These are phyloP conservation scores for Cryptocephalus primarius DNA, from an alignment of 2,888 invertebrate species.

Conservation along the genomic window DNA sequence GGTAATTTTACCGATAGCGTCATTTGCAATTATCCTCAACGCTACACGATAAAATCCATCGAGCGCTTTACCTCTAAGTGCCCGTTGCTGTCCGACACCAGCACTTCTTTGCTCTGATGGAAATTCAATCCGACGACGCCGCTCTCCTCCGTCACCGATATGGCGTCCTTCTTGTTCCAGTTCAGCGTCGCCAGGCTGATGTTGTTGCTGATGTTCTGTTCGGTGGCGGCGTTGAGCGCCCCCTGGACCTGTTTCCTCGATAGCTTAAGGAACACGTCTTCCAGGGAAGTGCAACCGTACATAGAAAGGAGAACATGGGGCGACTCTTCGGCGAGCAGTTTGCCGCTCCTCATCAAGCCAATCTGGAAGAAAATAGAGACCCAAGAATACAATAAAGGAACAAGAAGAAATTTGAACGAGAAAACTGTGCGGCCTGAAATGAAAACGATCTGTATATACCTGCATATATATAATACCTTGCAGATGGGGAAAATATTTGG, in stretches of 20 bases:
- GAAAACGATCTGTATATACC: too few species aligned
- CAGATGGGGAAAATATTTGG: too few species aligned
- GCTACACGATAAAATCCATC: too few species aligned
- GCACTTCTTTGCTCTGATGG: slow-evolving; percentile 82
- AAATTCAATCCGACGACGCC: slow-evolving; percentile 82
- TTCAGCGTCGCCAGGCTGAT: slow-evolving; percentile 72
- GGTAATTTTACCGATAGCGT: too few species aligned
- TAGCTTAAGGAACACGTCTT: slow-evolving; percentile 87
- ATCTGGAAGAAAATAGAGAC: slow-evolving; percentile 48
- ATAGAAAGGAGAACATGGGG: slow-evolving; percentile 73
- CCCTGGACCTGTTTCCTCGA: slow-evolving; percentile 67
- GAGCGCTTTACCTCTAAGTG: slow-evolving; percentile 42
- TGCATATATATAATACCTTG: too few species aligned
- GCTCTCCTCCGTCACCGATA: slow-evolving; percentile 75
- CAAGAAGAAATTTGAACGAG: too few species aligned
- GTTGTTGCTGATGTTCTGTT: slow-evolving; percentile 61
- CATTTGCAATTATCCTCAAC: too few species aligned
- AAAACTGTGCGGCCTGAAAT: too few species aligned
- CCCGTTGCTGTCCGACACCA: slow-evolving; percentile 66
- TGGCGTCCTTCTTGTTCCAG: slow-evolving; percentile 71
- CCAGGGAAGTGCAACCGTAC: slow-evolving; percentile 74
- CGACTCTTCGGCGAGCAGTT: slow-evolving; percentile 81
- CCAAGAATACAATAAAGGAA: neutral
- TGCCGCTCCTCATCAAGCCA: slow-evolving; percentile 87
- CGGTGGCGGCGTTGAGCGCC: slow-evolving; percentile 27